Percentiles rank a stretch among this genome's conserved stretches.
Conservation (phyloP, 1,140 invertebrate genomes). For the Nephila pilipes region DNA sequence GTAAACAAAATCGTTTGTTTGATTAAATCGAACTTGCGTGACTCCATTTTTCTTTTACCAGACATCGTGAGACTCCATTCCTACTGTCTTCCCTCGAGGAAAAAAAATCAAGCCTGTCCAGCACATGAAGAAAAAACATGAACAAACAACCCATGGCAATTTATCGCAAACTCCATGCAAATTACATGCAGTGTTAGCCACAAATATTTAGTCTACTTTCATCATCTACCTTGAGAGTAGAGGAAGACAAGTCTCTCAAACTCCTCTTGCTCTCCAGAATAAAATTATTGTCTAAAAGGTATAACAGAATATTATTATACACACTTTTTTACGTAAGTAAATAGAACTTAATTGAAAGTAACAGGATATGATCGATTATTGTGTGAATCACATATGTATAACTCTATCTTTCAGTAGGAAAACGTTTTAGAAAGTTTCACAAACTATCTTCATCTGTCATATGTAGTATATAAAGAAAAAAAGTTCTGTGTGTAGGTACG, state of each 20-base stretch:
- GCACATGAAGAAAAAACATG: neutral
- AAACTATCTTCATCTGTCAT: too few species aligned
- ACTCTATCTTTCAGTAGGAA: too few species aligned
- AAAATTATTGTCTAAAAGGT: neutral
- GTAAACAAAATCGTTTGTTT: slow-evolving; percentile 17
- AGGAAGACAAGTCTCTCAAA: neutral
- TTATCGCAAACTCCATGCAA: slow-evolving; percentile 35
- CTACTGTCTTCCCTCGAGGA: neutral
- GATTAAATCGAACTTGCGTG: slow-evolving; percentile 42
- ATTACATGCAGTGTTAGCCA: slow-evolving; percentile 20
- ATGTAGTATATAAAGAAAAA: too few species aligned
- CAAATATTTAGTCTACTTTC: neutral
- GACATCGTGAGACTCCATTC: slow-evolving; percentile 31
- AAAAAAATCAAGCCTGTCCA: neutral
- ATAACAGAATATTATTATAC: neutral
- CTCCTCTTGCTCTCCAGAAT: neutral
- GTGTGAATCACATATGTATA: too few species aligned
- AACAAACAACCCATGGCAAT: slow-evolving; percentile 32
- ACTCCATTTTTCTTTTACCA: slow-evolving; percentile 2
- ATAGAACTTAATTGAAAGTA: neutral
- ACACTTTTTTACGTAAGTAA: neutral
- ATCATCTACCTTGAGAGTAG: neutral
- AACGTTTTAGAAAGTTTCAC: too few species aligned
- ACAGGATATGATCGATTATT: neutral
- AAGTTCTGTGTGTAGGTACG: too few species aligned